Evolutionary conservation across 2,888 invertebrate species (phyloP).

Genomic region (Andrena fulva): DNA sequence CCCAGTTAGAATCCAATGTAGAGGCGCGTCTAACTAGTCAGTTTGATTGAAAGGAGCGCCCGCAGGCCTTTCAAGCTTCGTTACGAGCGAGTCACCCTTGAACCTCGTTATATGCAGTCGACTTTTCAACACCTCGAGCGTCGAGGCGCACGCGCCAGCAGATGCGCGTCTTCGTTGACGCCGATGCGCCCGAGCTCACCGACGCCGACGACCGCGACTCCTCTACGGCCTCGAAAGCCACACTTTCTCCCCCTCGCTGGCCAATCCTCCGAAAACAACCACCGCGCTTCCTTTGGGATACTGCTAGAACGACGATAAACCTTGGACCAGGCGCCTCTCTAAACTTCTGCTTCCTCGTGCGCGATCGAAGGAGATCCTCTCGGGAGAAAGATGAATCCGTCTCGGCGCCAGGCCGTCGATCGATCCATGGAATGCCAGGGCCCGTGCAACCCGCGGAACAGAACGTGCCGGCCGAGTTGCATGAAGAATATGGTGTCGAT

Average conservation of each 20-base stretch:
- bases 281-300: neutral
- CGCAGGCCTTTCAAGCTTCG: constrained; percentile 66
- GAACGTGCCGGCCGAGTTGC: constrained; percentile 17
- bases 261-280: neutral
- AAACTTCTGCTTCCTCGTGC: neutral
- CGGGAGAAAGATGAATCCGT: constrained; percentile 19
- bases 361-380: neutral
- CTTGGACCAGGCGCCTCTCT: neutral
- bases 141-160: constrained; percentile 62
- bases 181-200: constrained; percentile 56
- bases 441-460: constrained; percentile 71
- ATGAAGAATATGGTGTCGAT: constrained; percentile 26
- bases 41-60: constrained; percentile 67
- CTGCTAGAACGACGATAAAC: neutral
- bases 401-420: constrained; percentile 49
- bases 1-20: constrained; percentile 34
- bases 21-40: constrained; percentile 49
- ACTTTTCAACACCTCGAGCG: constrained; percentile 69
- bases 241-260: neutral
- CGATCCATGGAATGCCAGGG: constrained; percentile 73
- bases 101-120: constrained; percentile 67
- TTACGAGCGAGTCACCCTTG: constrained; percentile 67
- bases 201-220: neutral
- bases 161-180: constrained; percentile 51
- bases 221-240: constrained; percentile 16